Percentiles rank a stretch among this genome's conserved stretches.
These are phyloP conservation scores for Nomada ferruginata DNA, from an alignment of 2,888 invertebrate genomes.

Conservation along the genomic window DNA sequence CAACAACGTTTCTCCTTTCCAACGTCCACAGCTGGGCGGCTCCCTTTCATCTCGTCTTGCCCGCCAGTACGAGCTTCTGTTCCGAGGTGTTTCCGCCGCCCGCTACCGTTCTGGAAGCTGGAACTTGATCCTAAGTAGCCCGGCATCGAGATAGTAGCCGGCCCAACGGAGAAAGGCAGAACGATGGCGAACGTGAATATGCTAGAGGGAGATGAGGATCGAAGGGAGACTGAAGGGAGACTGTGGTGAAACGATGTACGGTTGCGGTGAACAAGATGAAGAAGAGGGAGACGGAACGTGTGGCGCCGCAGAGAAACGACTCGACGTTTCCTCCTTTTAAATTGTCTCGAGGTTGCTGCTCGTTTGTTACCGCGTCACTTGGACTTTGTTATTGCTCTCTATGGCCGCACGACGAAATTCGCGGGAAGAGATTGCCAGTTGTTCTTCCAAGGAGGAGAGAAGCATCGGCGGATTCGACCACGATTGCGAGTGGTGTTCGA, in stretches of 20 bases:
- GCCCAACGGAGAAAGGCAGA: not conserved
- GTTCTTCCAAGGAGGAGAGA: too few species aligned
- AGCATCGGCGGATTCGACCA: not conserved
- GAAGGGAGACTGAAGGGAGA: slow-evolving; percentile 36
- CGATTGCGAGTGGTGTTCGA: not conserved
- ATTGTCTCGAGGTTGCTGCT: slow-evolving; percentile 50
- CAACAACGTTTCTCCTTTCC: slow-evolving; percentile 75
- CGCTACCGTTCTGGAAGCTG: slow-evolving; percentile 80
- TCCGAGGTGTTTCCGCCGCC: slow-evolving; percentile 81
- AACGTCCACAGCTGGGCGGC: slow-evolving; percentile 70
- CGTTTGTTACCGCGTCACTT: slow-evolving; percentile 23
- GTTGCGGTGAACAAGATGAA: slow-evolving; percentile 11
- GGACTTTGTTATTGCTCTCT: slow-evolving; percentile 21
- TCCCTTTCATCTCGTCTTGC: slow-evolving; percentile 76
- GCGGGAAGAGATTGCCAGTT: slow-evolving; percentile 2
- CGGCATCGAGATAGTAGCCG: slow-evolving; percentile 72
- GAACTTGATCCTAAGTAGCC: slow-evolving; percentile 79
- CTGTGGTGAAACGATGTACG: slow-evolving; percentile 42
- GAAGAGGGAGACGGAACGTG: slow-evolving; percentile 9
- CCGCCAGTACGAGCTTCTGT: slow-evolving; percentile 79
- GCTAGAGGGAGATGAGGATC: not conserved
- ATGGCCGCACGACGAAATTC: slow-evolving; percentile 5
- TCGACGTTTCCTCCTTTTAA: slow-evolving; percentile 50
- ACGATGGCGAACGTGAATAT: not conserved
- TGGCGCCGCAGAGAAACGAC: slow-evolving; percentile 42